Conservation (phyloP, 2,888 invertebrate species). For the Eupithecia vulgata region DNA sequence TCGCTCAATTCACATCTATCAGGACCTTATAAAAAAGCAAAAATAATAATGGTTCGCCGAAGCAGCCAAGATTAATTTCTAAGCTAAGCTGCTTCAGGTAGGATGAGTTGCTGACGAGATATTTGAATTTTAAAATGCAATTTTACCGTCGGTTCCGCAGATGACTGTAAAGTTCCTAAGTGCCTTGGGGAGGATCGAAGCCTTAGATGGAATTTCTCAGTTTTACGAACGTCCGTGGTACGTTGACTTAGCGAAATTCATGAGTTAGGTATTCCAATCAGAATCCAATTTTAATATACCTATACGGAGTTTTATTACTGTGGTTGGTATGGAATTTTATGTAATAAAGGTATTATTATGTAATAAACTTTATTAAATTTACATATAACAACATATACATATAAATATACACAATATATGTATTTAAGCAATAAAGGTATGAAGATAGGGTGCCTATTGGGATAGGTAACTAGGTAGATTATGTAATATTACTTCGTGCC, state of each 20-base stretch:
- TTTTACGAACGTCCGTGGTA: slow-evolving; percentile 1
- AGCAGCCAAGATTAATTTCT: neutral
- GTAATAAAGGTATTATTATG: neutral
- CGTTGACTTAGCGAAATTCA: neutral
- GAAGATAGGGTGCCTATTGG: neutral
- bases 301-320: neutral
- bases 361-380: too few relatives aligned
- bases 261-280: neutral
- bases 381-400: too few relatives aligned
- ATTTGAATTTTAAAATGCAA: slow-evolving; percentile 6
- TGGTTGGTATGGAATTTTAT: neutral
- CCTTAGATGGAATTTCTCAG: neutral
- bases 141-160: neutral
- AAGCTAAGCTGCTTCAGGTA: slow-evolving; percentile 2
- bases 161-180: neutral
- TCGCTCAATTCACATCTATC: too few relatives aligned
- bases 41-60: neutral
- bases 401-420: too few relatives aligned
- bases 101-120: neutral
- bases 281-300: neutral
- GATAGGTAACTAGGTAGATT: neutral
- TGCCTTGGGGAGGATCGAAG: neutral
- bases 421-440: neutral
- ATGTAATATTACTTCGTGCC: too few relatives aligned
- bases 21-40: too few relatives aligned